Base-by-base conservation (phyloP, 1,140 invertebrate species). In the Sinonovacula constricta region DNA sequence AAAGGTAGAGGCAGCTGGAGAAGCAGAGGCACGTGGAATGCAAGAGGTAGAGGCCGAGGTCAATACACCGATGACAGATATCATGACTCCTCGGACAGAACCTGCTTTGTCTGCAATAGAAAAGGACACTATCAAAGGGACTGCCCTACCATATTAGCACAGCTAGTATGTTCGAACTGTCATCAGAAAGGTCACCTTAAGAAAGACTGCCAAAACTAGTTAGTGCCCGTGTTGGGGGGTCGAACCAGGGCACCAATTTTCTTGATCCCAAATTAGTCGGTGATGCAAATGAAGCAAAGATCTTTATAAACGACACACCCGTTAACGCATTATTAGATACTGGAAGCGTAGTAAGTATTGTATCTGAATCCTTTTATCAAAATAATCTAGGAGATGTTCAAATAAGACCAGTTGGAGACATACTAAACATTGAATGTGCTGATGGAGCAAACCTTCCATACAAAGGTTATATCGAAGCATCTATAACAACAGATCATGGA, bases 401-500 rank as follows among this genome's bases (percentile, higher is more conserved):
- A 24, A 28, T 71, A n/a, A 24, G 59, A 28, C 53, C 51, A 33
- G 3, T 71, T 18, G 34, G 28, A 30, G 33, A 71, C 15, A 57
- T 71, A 2, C 33, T 71, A 14, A 51, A 59, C 22, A 71, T 71
- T 57, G 68, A 71, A 57, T 71, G 68, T 59, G 68, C 68, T n/a
- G 54, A 71, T 71, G 68, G 68, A 2, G n/a, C 33, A 2, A 31
- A n/a, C 28, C n/a, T 65, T 18, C 62, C 62, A 51, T 71, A 71
- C 31, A 53, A n/a, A 34, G 68, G 68, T 57, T 71, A 57, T 36
- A 71, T 71, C 30, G 51, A 54, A 57, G 18, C 31, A 31, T 18
- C 15, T 22, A 57, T 71, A 24, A 31, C 15, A n/a, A n/a, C 34
- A 15, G n/a, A 34, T 57, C 30, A 33, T 18, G 60, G 60, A 10